Evolutionary conservation across 2,888 invertebrate genomes (phyloP).

Genomic region (Synanthedon tipuliformis): DNA sequence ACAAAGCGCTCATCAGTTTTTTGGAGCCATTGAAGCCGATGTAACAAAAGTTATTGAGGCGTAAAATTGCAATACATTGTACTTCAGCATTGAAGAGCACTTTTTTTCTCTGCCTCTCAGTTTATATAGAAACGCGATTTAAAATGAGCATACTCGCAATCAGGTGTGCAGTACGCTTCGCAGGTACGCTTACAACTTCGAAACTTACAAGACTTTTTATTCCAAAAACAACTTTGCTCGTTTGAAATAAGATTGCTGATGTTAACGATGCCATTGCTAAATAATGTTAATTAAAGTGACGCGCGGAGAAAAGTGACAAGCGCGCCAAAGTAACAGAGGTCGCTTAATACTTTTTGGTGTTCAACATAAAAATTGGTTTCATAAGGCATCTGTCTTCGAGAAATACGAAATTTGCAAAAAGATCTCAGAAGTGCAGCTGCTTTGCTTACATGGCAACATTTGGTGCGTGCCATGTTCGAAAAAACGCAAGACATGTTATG

Average conservation of each 20-base stretch:
- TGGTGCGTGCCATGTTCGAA: constrained; percentile 53
- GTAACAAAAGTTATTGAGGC: constrained; percentile 3
- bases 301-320: background rate
- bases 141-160: background rate
- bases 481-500: constrained; percentile 18
- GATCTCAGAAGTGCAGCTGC: constrained; percentile 49
- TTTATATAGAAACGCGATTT: background rate
- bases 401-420: constrained; percentile 51
- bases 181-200: background rate
- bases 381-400: constrained; percentile 7
- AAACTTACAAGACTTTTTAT: too few species aligned
- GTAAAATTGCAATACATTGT: constrained; percentile 8
- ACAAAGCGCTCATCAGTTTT: too few species aligned
- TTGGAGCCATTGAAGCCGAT: too few species aligned
- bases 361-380: constrained; percentile 2
- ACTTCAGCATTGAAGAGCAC: background rate
- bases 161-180: background rate
- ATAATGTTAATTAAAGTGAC: constrained; percentile 1
- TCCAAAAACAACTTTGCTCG: too few species aligned
- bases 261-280: background rate
- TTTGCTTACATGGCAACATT: constrained; percentile 44
- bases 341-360: constrained; percentile 17
- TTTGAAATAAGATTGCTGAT: background rate
- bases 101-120: background rate
- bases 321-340: constrained; percentile 2